Percentiles rank a stretch among this genome's conserved stretches.
Conservation (phyloP, 2,888 invertebrate species). For the Pelosia muscerda region DNA sequence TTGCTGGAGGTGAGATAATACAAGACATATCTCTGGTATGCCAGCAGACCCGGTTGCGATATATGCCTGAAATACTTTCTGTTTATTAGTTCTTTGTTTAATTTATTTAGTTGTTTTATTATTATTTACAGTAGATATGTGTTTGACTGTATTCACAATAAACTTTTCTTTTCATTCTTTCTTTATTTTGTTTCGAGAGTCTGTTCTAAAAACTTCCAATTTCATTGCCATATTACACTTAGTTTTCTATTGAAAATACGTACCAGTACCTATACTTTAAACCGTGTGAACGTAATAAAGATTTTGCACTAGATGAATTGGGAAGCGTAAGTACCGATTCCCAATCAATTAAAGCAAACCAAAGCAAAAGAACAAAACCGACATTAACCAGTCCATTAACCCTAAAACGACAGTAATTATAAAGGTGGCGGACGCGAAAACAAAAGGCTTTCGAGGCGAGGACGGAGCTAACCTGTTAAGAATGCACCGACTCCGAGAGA, state of each 20-base stretch:
- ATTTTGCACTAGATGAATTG: conserved; percentile 45
- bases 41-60: no score
- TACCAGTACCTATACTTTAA: neutral
- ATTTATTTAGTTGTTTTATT: no score
- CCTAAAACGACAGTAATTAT: conserved; percentile 63
- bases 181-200: neutral
- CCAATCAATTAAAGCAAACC: conserved; percentile 53
- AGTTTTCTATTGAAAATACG: neutral
- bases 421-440: conserved; percentile 63
- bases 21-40: no score
- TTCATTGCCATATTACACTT: neutral
- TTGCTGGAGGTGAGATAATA: no score
- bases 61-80: no score
- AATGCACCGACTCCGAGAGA: conserved; percentile 67
- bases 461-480: conserved; percentile 59
- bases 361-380: conserved; percentile 52
- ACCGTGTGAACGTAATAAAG: conserved; percentile 40
- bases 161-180: no score
- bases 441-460: conserved; percentile 62
- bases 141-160: no score
- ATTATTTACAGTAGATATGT: no score
- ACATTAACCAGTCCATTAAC: conserved; percentile 58
- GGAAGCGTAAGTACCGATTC: conserved; percentile 39
- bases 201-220: neutral
- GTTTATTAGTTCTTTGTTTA: no score